Base-by-base conservation (phyloP, 2,888 invertebrate genomes). In the Heliconius erato region DNA sequence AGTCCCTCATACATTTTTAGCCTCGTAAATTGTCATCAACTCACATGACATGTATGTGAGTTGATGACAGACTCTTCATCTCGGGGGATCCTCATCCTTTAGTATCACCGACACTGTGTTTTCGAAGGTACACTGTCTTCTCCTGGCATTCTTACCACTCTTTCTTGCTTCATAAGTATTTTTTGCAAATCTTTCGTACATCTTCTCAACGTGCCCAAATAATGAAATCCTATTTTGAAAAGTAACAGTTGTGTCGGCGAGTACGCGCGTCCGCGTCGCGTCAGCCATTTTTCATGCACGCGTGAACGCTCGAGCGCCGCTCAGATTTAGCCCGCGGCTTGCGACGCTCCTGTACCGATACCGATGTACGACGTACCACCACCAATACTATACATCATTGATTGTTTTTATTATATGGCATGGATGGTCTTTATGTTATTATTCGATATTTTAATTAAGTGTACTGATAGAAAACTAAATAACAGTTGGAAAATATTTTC, bases 271-370 rank as follows among this genome's bases (percentile, higher is more conserved):
- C 82, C 79, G 67, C 85, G 83, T 82, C 82, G 79, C 89, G 87
- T 82, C 87, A 87, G 90, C 92, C 93, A 95, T 95, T 94, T 94
- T 94, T 95, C 95, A 95, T 94, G 88, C 92, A 94, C 94, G 95
- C 92, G 87, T 95, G 94, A 95, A 94, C 92, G 95, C 92, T 91
- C 86, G 91, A 91, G 88, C 90, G 92, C 86, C 85, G 84, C 84
- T 85, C 93, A 91, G 92, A 92, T 92, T 92, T 93, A 93, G 92
- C 89, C 84, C 85, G 84, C 83, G 84, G 74, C 83, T 77, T 77
- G 68, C 68, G 74, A 67, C 83, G 82, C 74, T 59, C 11, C 67
- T 16, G 16, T n/a, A n/a, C 23, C 71, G 71, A 0, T n/a, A 44
- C 71, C 71, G 35, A 69, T 23, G 19, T 32, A 63, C 32, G 72